A percentile compares a stretch with the other conserved stretches of the same genome.
phyloP scores from a whole-genome alignment of 2,888 invertebrate species.

The Nezara viridula region DNA sequence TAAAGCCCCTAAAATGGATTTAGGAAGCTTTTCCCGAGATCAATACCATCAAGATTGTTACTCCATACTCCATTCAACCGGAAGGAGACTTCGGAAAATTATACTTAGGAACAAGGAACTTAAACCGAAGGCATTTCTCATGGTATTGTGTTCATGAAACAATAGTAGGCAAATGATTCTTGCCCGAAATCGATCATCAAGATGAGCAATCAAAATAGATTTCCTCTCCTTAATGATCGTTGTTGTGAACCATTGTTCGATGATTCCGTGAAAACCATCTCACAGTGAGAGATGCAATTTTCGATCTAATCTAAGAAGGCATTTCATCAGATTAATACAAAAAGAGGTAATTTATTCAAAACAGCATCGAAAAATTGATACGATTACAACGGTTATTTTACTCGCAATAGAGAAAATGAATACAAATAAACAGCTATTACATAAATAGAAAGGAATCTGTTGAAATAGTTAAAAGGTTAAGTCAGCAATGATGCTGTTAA shows the following conservation, averaged over 20 bases:
- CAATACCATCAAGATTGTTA: background rate
- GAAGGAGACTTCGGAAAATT: background rate
- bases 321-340: background rate
- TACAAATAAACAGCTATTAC: background rate
- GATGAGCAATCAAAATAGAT: constrained; percentile 12
- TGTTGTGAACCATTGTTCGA: background rate
- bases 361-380: background rate
- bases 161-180: constrained; percentile 7
- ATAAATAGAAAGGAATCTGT: background rate
- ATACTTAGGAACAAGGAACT: background rate
- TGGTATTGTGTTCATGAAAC: background rate
- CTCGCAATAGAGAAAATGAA: background rate
- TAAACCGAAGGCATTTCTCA: background rate
- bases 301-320: background rate
- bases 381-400: background rate
- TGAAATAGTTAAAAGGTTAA: too few species aligned
- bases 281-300: background rate
- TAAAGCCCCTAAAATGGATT: background rate
- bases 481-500: too few species aligned
- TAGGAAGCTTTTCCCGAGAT: background rate
- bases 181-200: background rate
- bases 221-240: background rate
- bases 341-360: background rate
- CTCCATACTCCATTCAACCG: background rate
- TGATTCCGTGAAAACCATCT: background rate